Evolutionary conservation across 2,888 invertebrate genomes (phyloP).

Genomic region (Troglohyphantes excavatus): DNA sequence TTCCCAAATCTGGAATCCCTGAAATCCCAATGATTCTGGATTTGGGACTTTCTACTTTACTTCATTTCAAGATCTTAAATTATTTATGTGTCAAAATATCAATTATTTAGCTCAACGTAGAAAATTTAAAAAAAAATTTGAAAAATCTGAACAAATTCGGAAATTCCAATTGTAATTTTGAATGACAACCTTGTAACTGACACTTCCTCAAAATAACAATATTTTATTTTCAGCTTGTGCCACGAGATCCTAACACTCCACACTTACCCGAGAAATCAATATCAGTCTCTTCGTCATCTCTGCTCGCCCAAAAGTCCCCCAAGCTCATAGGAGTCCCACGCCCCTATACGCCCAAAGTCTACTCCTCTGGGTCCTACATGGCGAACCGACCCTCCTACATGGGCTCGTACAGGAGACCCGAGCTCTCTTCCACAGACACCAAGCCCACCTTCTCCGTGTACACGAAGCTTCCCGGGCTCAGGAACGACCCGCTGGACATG

Average conservation of each 20-base stretch:
- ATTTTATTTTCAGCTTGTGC: constrained; percentile 75
- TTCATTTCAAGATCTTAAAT: too few species aligned
- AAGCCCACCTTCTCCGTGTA: constrained; percentile 79
- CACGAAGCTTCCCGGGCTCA: constrained; percentile 80
- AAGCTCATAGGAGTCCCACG: constrained; percentile 86
- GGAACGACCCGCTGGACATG: constrained; percentile 78
- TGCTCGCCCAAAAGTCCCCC: constrained; percentile 83
- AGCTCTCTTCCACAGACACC: constrained; percentile 78
- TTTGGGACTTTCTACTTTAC: too few species aligned
- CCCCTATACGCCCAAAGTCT: constrained; percentile 85
- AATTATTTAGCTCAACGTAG: too few species aligned
- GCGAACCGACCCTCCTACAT: constrained; percentile 87
- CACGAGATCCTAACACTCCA: constrained; percentile 74
- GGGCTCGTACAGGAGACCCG: constrained; percentile 85
- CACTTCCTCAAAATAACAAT: too few species aligned
- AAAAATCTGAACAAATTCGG: too few species aligned
- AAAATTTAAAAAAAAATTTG: too few species aligned
- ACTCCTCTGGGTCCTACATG: constrained; percentile 88
- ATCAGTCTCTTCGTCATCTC: constrained; percentile 58
- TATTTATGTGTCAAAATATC: too few species aligned
- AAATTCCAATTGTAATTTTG: too few species aligned
- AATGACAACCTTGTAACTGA: too few species aligned
- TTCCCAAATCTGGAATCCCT: too few species aligned
- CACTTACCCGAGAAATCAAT: constrained; percentile 75
- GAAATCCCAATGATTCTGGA: too few species aligned